phyloP scores from a whole-genome alignment of 2,888 invertebrate species.

The Venusia cambrica region DNA sequence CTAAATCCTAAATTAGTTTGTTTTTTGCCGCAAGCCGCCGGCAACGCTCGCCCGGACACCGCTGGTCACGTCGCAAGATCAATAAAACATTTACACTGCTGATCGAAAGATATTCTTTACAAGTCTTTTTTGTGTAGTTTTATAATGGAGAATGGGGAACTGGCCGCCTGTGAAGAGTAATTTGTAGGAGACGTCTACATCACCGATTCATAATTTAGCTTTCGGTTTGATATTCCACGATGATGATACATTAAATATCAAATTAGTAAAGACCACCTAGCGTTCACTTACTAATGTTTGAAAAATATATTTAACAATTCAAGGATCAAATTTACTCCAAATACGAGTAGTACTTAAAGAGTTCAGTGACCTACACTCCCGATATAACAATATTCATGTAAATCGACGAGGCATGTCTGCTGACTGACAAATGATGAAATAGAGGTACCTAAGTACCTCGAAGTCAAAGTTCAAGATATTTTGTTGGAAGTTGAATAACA shows the following conservation, averaged over 20 bases:
- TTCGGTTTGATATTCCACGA: too few species aligned
- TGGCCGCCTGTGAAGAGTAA: slow-evolving; percentile 19
- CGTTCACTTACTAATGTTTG: too few species aligned
- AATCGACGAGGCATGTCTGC: slow-evolving; percentile 43
- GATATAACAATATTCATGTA: slow-evolving; percentile 44
- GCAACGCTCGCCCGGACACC: slow-evolving; percentile 56
- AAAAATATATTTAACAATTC: too few species aligned
- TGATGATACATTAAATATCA: slow-evolving; percentile 12
- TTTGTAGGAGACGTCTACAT: slow-evolving; percentile 17
- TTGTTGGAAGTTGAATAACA: slow-evolving; percentile 36
- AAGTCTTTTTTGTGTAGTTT: slow-evolving; percentile 14
- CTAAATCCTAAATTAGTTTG: slow-evolving; percentile 72
- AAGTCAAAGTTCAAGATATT: slow-evolving; percentile 47
- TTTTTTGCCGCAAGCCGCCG: slow-evolving; percentile 59
- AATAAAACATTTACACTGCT: slow-evolving; percentile 39
- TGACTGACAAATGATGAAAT: slow-evolving; percentile 58
- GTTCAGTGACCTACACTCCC: slow-evolving; percentile 40
- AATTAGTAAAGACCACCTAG: too few species aligned
- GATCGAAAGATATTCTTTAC: slow-evolving; percentile 24
- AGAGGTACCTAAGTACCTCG: slow-evolving; percentile 40
- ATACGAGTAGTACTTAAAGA: too few species aligned
- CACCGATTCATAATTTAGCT: slow-evolving; percentile 11
- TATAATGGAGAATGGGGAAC: slow-evolving; percentile 23
- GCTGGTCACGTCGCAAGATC: slow-evolving; percentile 56
- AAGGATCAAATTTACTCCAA: too few species aligned